These are phyloP conservation scores for Amphipoea oculea DNA, from an alignment of 2,888 invertebrate genomes.

Conservation along the genomic window DNA sequence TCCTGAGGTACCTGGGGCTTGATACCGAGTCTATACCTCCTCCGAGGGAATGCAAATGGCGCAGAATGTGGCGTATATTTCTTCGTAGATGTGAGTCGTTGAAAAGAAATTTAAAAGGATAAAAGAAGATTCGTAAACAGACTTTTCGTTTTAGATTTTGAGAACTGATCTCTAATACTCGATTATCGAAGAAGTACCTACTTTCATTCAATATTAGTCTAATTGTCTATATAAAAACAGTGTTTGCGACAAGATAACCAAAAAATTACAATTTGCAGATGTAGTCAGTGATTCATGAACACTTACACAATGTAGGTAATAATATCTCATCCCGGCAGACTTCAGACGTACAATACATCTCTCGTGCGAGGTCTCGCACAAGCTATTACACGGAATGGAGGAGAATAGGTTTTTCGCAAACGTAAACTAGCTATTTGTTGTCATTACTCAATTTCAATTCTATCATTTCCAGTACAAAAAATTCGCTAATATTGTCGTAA, in stretches of 20 bases:
- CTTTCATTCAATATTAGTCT: neutral
- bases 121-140: conserved; percentile 37
- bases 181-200: neutral
- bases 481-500: conserved; percentile 39
- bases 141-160: conserved; percentile 17
- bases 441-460: conserved; percentile 61
- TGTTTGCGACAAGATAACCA: neutral
- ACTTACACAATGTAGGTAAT: conserved; percentile 24
- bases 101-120: conserved; percentile 60
- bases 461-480: conserved; percentile 41
- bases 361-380: conserved; percentile 39
- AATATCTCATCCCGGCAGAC: conserved; percentile 33
- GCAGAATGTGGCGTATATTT: conserved; percentile 50
- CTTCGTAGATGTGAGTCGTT: conserved; percentile 40
- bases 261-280: conserved; percentile 14
- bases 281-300: conserved; percentile 29
- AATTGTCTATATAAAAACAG: neutral
- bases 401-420: conserved; percentile 37
- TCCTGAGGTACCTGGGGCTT: conserved; percentile 54
- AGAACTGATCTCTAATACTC: neutral
- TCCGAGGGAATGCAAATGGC: conserved; percentile 59
- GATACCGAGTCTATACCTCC: conserved; percentile 56
- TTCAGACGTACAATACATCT: conserved; percentile 29
- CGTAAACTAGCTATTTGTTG: conserved; percentile 58
- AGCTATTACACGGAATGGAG: conserved; percentile 42